Evolutionary conservation across 2,113 vertebrate genomes (phyloP).

Genomic region (Anseranas semipalmata): DNA sequence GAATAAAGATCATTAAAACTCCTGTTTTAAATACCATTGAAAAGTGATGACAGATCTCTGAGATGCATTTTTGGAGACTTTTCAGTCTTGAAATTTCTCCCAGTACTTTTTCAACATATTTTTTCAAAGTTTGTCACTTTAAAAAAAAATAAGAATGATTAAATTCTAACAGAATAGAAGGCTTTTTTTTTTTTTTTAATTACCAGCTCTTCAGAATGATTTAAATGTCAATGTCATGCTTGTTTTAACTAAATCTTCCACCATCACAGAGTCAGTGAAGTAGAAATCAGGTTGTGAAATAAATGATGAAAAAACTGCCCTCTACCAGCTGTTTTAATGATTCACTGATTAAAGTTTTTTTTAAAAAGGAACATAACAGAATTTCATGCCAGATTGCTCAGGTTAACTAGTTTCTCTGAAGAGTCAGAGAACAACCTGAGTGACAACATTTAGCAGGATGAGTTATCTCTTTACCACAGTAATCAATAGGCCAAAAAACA

Average conservation of each 20-base stretch:
- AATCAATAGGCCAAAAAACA: neutral
- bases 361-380: too few species aligned
- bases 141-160: neutral
- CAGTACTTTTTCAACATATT: neutral
- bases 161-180: neutral
- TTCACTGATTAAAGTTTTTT: neutral
- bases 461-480: neutral
- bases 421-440: neutral
- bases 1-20: neutral
- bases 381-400: conserved; percentile 1
- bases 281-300: neutral
- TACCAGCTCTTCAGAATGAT: neutral
- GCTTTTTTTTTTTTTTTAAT: neutral
- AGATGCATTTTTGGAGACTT: neutral
- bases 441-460: neutral
- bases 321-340: neutral
- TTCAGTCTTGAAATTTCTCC: neutral
- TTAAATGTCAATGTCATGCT: conserved; percentile 16
- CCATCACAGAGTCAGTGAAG: neutral
- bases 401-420: conserved; percentile 24
- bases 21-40: neutral
- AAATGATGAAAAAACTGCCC: neutral
- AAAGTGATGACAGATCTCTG: neutral
- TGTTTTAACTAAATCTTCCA: neutral
- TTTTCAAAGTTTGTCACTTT: neutral